phyloP scores from a whole-genome alignment of 2,113 vertebrate species.

The Chlorocebus sabaeus region DNA sequence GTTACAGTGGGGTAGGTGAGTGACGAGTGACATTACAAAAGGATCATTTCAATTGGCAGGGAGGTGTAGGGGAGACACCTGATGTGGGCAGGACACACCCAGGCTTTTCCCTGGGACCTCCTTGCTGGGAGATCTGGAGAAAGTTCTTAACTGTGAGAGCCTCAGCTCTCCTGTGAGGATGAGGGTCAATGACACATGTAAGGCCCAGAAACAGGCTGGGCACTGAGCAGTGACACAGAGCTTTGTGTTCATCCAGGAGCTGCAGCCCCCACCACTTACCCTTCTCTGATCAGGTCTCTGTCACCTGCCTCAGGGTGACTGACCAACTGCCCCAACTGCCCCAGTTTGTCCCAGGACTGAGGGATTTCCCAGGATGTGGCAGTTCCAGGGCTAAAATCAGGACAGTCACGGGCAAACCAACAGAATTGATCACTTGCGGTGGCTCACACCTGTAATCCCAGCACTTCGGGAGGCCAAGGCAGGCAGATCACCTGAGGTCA shows the following conservation, averaged over 20 bases:
- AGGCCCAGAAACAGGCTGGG: neutral
- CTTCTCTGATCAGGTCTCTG: neutral
- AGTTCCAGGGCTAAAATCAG: neutral
- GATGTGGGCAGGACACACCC: accelerated
- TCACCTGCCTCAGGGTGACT: neutral
- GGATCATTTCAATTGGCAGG: neutral
- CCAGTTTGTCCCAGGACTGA: neutral
- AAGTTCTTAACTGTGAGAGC: neutral
- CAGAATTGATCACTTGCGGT: neutral
- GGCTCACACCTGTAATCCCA: no score
- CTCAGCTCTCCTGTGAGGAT: neutral
- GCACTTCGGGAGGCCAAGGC: no score
- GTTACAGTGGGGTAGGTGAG: neutral
- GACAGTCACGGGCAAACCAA: neutral
- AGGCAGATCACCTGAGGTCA: no score
- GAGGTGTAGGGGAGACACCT: neutral
- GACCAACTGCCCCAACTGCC: neutral
- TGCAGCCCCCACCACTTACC: neutral
- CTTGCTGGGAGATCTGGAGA: neutral
- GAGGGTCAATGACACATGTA: accelerated
- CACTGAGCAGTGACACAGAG: neutral
- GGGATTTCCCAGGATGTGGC: neutral
- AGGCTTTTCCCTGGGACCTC: neutral
- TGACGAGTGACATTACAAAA: neutral
- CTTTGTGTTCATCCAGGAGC: neutral